Base-by-base conservation (phyloP, 2,888 invertebrate species). In the Nysson spinosus region DNA sequence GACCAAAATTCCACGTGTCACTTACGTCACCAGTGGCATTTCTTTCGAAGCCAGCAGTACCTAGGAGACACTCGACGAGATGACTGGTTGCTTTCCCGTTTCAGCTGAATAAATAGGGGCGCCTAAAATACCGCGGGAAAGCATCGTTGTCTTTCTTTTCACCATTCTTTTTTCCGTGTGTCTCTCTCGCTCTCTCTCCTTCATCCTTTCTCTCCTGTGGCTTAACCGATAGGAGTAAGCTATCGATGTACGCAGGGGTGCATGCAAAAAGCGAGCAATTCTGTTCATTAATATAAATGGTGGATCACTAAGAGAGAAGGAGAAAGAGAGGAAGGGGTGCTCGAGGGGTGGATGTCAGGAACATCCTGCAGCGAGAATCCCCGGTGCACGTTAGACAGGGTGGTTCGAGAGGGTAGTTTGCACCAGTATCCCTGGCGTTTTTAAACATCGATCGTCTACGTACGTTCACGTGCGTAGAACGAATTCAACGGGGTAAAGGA, bases 241-340 rank as follows among this genome's bases (percentile, higher is more conserved):
- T 49, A 64, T 71, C 61, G 56, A 42, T 51, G 37, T 40, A 61
- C 37, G 50, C 54, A 47, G 28, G 60, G 60, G 54, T 57, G 68
- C 57, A 55, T 35, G 34, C 22, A 56, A 56, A 72, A 61, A 51
- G 42, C 56, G 50, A 72, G 54, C 64, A 63, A 75, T 69, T 71
- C 66, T 62, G 70, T 75, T 79, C 75, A 75, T 79, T 79, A 79
- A 77, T 76, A 75, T 57, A 78, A 78, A 79, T 74, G 75, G 69
- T 50, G 68, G 57, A 47, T 64, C 66, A 40, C n/a, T n/a, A n/a
- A n/a, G n/a, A n/a, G 60, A 37, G 28, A 65, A 46, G 34, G 16
- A 28, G 28, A 37, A 19, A n/a, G 49, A 56, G 64, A 24, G 60
- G 49, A 49, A 54, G 54, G 4, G 17, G 12, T 26, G 37, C 20